Evolutionary conservation across 2,888 invertebrate species (phyloP).

Genomic region (Hydriomena furcata): DNA sequence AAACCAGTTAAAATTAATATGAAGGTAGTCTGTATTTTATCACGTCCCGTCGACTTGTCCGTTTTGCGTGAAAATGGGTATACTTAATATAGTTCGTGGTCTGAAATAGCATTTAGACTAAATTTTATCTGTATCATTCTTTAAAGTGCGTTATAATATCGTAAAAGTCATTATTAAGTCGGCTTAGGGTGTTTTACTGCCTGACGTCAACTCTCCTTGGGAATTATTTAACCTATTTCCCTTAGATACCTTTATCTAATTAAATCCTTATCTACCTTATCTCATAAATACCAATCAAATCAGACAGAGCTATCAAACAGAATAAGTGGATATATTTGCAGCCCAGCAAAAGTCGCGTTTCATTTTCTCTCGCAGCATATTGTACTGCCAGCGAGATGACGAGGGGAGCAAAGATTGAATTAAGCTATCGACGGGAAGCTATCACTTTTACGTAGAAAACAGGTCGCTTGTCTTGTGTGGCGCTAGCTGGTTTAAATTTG

Average conservation of each 20-base stretch:
- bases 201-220: too few species aligned
- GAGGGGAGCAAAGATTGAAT: conserved; percentile 76
- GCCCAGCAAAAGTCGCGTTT: conserved; percentile 53
- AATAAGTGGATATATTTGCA: conserved; percentile 34
- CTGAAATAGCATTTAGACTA: too few species aligned
- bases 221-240: not conserved
- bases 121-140: too few species aligned
- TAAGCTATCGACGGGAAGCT: conserved; percentile 71
- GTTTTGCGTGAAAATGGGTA: too few species aligned
- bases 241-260: conserved; percentile 3
- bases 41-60: too few species aligned
- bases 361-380: conserved; percentile 64
- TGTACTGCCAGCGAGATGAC: conserved; percentile 55
- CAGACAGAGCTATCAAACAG: conserved; percentile 27
- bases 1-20: too few species aligned
- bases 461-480: not conserved
- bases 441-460: conserved; percentile 39
- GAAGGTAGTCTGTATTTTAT: too few species aligned
- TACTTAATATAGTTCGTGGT: too few species aligned
- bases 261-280: conserved; percentile 19
- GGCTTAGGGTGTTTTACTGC: too few species aligned
- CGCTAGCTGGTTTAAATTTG: too few species aligned
- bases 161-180: too few species aligned
- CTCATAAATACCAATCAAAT: conserved; percentile 26
- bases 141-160: too few species aligned